These are phyloP conservation scores for Staurois parvus DNA, from an alignment of 2,797 vertebrate genomes.

Conservation along the genomic window DNA sequence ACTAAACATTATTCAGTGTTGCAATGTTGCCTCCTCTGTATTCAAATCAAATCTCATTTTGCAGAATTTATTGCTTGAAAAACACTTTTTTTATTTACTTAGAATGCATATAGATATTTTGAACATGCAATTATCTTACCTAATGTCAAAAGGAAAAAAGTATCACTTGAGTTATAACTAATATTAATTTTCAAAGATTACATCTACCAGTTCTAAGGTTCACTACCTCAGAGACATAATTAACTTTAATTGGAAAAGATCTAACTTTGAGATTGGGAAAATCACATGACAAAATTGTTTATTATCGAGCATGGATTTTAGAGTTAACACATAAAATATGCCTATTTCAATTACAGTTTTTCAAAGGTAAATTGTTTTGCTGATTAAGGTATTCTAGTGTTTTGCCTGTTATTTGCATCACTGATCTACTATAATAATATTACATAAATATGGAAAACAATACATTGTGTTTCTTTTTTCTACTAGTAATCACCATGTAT, in stretches of 20 bases:
- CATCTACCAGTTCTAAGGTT: slow-evolving; percentile 72
- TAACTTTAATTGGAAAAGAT: slow-evolving; percentile 80
- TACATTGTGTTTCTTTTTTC: not conserved
- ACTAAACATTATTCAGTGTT: slow-evolving; percentile 4
- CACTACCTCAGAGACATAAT: slow-evolving; percentile 78
- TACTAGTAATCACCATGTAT: no score
- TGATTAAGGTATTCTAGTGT: slow-evolving; percentile 54
- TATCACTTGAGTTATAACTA: slow-evolving; percentile 68
- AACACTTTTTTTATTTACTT: slow-evolving; percentile 46
- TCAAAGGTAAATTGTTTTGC: slow-evolving; percentile 66
- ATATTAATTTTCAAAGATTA: slow-evolving; percentile 70
- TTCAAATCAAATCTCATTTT: slow-evolving; percentile 28
- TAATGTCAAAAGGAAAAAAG: slow-evolving; percentile 67
- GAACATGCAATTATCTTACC: slow-evolving; percentile 68
- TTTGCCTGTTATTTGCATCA: slow-evolving; percentile 10
- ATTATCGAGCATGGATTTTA: slow-evolving; percentile 71
- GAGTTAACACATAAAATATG: slow-evolving; percentile 73
- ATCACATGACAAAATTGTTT: slow-evolving; percentile 72
- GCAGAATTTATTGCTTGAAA: not conserved
- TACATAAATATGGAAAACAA: slow-evolving; percentile 1
- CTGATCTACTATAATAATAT: slow-evolving; percentile 8
- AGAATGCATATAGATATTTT: slow-evolving; percentile 24
- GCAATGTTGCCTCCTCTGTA: slow-evolving; percentile 8
- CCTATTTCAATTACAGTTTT: slow-evolving; percentile 68
- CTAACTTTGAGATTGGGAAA: slow-evolving; percentile 73